Evolutionary conservation across 2,113 vertebrate species (phyloP).

Genomic region (Rhizomys pruinosus): DNA sequence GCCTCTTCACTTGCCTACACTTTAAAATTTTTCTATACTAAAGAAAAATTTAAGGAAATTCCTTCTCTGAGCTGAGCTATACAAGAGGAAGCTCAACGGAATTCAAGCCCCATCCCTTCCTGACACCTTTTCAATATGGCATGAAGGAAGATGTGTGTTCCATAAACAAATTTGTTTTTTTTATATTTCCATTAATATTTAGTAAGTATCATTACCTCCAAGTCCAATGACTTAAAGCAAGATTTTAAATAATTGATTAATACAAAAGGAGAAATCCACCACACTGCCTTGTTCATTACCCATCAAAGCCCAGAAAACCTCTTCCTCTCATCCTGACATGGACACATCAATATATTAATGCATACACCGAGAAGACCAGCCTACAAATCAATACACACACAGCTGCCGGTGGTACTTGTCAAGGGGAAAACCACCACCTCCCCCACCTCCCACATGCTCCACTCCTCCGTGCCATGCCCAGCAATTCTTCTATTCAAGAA

Average conservation of each 20-base stretch:
- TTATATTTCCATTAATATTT: conserved; percentile 59
- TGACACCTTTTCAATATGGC: not conserved
- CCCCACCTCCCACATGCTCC: not conserved
- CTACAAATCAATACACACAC: not conserved
- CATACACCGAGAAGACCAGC: not conserved
- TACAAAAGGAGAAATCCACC: conserved; percentile 43
- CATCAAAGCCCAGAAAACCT: conserved; percentile 29
- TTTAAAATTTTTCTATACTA: not conserved
- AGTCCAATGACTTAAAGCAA: conserved; percentile 54
- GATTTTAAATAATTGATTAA: conserved; percentile 73
- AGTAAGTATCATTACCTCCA: conserved; percentile 32
- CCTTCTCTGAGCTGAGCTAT: not conserved
- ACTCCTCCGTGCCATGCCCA: not conserved
- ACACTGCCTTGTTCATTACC: not conserved
- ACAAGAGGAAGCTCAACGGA: not conserved
- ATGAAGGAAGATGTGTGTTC: not conserved
- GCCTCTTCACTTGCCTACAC: not conserved
- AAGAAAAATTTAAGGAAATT: not conserved
- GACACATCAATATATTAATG: conserved; percentile 55
- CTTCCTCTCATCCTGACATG: not conserved
- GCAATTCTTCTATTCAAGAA: not conserved
- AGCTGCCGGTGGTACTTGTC: not conserved
- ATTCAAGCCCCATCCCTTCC: not conserved
- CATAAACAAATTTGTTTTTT: not conserved
- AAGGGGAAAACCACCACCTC: not conserved